A percentile compares a stretch with the other conserved stretches of the same genome.
Conservation (phyloP, 2,888 invertebrate genomes). For the Congeria kusceri region DNA sequence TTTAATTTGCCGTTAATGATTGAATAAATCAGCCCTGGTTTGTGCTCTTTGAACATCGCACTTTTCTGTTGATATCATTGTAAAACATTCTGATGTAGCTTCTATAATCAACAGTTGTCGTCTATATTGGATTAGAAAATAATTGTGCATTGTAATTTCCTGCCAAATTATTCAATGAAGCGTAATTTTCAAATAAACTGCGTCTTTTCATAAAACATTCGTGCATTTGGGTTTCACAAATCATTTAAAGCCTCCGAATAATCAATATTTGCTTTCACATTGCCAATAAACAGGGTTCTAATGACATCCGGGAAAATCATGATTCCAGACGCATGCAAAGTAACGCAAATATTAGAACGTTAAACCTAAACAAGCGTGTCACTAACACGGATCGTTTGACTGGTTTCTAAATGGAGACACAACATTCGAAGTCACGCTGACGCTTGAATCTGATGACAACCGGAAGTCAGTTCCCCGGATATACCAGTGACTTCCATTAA, state of each 20-base stretch:
- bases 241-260: slow-evolving; percentile 56
- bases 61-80: too few relatives aligned
- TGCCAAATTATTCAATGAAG: slow-evolving; percentile 49
- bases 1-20: too few relatives aligned
- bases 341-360: slow-evolving; percentile 68
- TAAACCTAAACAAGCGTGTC: slow-evolving; percentile 65
- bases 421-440: slow-evolving; percentile 65
- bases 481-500: slow-evolving; percentile 76
- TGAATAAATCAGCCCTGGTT: too few relatives aligned
- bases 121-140: slow-evolving; percentile 60
- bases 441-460: slow-evolving; percentile 61
- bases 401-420: slow-evolving; percentile 61
- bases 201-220: slow-evolving; percentile 43
- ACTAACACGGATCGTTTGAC: slow-evolving; percentile 60
- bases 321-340: slow-evolving; percentile 57
- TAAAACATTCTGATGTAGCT: too few relatives aligned
- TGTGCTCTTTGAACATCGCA: too few relatives aligned
- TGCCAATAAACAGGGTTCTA: slow-evolving; percentile 62
- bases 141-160: slow-evolving; percentile 65
- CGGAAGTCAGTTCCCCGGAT: slow-evolving; percentile 69
- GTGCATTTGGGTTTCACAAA: slow-evolving; percentile 56
- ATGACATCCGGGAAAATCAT: slow-evolving; percentile 65
- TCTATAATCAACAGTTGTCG: slow-evolving; percentile 40
- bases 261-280: slow-evolving; percentile 66
- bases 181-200: slow-evolving; percentile 62